Base-by-base conservation (phyloP, 37 sponge, comb jelly and placozoan species). In the Cladorhizidae sp. region DNA sequence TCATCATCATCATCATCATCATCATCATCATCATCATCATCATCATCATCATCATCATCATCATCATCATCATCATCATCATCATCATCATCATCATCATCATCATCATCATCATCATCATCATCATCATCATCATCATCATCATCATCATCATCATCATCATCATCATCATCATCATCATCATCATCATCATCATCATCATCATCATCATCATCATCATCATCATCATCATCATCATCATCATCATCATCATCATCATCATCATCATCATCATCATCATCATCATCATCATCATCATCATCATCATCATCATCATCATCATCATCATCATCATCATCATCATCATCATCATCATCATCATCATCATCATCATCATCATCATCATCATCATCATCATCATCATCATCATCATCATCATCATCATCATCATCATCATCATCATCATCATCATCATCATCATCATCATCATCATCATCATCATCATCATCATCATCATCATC, bases 51-150 rank as follows among this genome's bases (percentile, higher is more conserved):
- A 54, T 54, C 56, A 54, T 54, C 56, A 54, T 54, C 56, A 54
- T 54, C 56, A 54, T 54, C 56, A 54, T 54, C 56, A 54, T 54
- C 56, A 54, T 54, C 56, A 54, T 54, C 56, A 54, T 54, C 56
- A 54, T 54, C 56, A 18, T 54, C 56, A 54, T 54, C 56, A 54
- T 54, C 56, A 54, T 54, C 56, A 54, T 54, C 56, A 54, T 54
- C 18, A 18, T 54, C 56, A 54, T 54, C 56, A 54, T 54, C 56
- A 54, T 54, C 56, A 54, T 54, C 56, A 18, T 54, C 56, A 54
- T 54, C 56, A 18, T 54, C 56, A 54, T 54, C 56, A 18, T 54
- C 56, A 54, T 54, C 56, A 54, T 54, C 56, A 54, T 54, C 56
- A 18, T 54, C 56, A 18, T 54, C 56, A 54, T 54, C 56, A 18